Base-by-base conservation (phyloP, 2,797 vertebrate genomes). In the Champsocephalus esox region DNA sequence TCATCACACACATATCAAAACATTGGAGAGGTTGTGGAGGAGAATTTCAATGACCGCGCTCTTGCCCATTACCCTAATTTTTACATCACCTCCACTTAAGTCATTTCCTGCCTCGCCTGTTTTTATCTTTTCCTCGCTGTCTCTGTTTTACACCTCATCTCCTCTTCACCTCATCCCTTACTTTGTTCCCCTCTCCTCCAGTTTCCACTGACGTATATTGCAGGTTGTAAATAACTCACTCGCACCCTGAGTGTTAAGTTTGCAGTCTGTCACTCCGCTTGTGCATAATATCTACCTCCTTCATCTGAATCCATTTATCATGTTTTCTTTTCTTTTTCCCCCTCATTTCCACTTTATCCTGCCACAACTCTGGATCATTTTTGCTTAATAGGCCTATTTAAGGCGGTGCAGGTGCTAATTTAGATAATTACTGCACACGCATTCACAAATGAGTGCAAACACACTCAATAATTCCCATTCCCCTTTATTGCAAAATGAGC, bases 31-130 rank as follows among this genome's bases (percentile, higher is more conserved):
- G 59, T 14, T 54, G 58, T 72, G 68, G 71, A 73, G 84, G 69
- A 79, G 76, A 88, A 88, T 87, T 68, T 77, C 68, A 86, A 87
- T 82, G 78, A 66, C 38, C 43, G 77, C 62, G 55, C 32, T 82
- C 74, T 85, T 74, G 75, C 52, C 58, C 51, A 41, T 34, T 55
- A 45, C 69, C 58, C 52, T 73, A 62, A 58, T 77, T 70, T 74
- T 62, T 64, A 79, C 70, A 62, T 78, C 59, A 41, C 28, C 43
- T 76, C 19, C 51, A 21, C 24, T 56, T 62, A 48, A 72, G 66
- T 54, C 4, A 68, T 78, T 77, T 67, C 69, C 66, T 68, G 52
- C 57, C 73, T 75, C 9, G 9, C 10, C 64, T 67, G 19, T 43
- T 73, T 73, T 24, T 19, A 68, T 81, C 34, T 55, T 75, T 61